phyloP scores from a whole-genome alignment of 2,888 invertebrate species.

The Drosophila hawaiiensis region DNA sequence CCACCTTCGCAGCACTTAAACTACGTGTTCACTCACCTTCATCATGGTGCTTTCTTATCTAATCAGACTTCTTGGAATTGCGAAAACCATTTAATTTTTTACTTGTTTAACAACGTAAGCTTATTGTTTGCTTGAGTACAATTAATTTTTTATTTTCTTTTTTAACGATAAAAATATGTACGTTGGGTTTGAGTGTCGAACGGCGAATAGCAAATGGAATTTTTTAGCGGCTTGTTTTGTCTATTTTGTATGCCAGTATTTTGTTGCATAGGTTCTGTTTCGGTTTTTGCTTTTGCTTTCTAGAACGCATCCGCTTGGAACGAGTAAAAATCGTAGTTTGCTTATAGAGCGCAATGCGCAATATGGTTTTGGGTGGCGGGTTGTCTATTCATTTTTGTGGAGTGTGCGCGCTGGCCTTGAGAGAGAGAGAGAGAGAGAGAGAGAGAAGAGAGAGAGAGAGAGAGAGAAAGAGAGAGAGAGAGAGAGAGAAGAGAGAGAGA shows the following conservation, averaged over 20 bases:
- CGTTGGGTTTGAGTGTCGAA: slow-evolving; percentile 50
- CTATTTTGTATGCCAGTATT: slow-evolving; percentile 43
- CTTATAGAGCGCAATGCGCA: slow-evolving; percentile 56
- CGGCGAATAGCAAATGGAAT: slow-evolving; percentile 49
- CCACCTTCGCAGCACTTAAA: background rate
- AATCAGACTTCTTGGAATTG: slow-evolving; percentile 15
- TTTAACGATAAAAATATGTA: slow-evolving; percentile 12
- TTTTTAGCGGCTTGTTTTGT: slow-evolving; percentile 46
- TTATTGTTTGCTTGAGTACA: background rate
- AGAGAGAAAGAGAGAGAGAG: background rate
- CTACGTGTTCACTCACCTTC: slow-evolving; percentile 54
- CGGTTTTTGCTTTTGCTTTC: slow-evolving; percentile 58
- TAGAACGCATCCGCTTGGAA: slow-evolving; percentile 61
- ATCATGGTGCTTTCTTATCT: slow-evolving; percentile 46
- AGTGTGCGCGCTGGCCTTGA: slow-evolving; percentile 15
- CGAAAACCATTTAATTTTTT: background rate
- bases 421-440: background rate
- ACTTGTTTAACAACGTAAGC: background rate
- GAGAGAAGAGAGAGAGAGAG: too few relatives aligned
- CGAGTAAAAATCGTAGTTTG: slow-evolving; percentile 46
- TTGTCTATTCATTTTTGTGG: slow-evolving; percentile 10
- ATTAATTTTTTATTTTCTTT: background rate
- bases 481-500: background rate
- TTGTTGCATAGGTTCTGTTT: slow-evolving; percentile 50
- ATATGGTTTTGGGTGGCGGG: slow-evolving; percentile 57